A percentile compares a stretch with the other conserved stretches of the same genome.
phyloP scores from a whole-genome alignment of 2,888 invertebrate species.

The Plebejus melissa region DNA sequence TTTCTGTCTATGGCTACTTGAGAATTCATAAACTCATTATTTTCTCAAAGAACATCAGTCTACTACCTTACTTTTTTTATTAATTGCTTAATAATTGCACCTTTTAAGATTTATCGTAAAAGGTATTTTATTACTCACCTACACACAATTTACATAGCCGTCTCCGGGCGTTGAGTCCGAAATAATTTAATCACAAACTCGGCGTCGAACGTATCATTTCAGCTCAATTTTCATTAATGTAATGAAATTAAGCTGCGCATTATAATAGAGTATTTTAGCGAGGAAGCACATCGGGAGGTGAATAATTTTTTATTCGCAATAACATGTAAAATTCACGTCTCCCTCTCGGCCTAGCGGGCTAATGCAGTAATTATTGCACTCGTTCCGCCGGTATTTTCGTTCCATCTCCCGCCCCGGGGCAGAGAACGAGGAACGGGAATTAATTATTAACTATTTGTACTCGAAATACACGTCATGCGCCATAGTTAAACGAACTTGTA shows the following conservation, averaged over 20 bases:
- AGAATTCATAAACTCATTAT: background rate
- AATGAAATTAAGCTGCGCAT: constrained; percentile 9
- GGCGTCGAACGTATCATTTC: constrained; percentile 9
- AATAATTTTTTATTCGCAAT: constrained; percentile 3
- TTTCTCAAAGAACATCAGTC: background rate
- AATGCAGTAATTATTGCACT: constrained; percentile 6
- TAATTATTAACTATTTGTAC: constrained; percentile 17
- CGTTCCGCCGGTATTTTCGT: background rate
- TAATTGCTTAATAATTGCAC: background rate
- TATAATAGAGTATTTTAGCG: constrained; percentile 3
- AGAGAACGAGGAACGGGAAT: background rate
- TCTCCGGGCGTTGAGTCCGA: constrained; percentile 10
- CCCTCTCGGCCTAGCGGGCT: constrained; percentile 2
- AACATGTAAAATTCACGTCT: constrained; percentile 7
- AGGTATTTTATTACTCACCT: background rate
- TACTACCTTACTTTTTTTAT: background rate
- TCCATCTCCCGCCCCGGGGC: constrained; percentile 10
- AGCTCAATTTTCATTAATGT: constrained; percentile 13
- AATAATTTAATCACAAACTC: constrained; percentile 12
- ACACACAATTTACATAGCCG: background rate
- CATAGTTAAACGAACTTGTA: background rate
- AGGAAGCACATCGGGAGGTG: background rate
- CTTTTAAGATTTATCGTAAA: background rate
- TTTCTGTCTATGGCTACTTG: background rate
- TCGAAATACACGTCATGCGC: background rate